phyloP scores from a whole-genome alignment of 1,140 invertebrate species.

The Dysdera silvatica region DNA sequence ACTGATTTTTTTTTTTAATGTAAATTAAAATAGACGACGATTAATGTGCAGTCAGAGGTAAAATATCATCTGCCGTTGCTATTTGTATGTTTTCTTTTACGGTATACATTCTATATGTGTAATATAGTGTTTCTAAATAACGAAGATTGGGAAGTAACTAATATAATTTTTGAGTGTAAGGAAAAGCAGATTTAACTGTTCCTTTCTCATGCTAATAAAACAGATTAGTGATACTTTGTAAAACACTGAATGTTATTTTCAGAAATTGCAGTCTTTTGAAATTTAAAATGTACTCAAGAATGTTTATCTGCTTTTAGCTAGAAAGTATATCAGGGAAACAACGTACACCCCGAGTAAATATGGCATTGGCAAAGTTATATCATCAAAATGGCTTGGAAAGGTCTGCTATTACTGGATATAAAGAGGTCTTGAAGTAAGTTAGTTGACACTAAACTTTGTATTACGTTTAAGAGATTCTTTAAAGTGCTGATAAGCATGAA shows the following conservation, averaged over 20 bases:
- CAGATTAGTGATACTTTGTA: not conserved
- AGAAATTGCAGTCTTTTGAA: not conserved
- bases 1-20: not conserved
- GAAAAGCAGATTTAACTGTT: too few relatives aligned
- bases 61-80: too few relatives aligned
- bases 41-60: not conserved
- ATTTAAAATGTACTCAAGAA: not conserved
- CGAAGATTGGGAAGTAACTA: too few relatives aligned
- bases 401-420: conserved; percentile 61
- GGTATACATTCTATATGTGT: too few relatives aligned
- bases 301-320: conserved; percentile 41
- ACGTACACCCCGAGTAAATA: conserved; percentile 59
- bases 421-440: conserved; percentile 58
- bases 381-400: conserved; percentile 61
- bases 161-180: too few relatives aligned
- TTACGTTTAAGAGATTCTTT: too few relatives aligned
- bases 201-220: not conserved
- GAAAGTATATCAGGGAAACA: conserved; percentile 62
- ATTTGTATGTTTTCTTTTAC: too few relatives aligned
- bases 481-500: too few relatives aligned
- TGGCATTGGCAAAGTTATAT: conserved; percentile 63
- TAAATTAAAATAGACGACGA: too few relatives aligned
- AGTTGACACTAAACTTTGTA: conserved; percentile 13
- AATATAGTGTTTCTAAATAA: too few relatives aligned
- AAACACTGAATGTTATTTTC: too few relatives aligned